phyloP scores from a whole-genome alignment of 2,888 invertebrate species.

The Malthinus flaveolus region DNA sequence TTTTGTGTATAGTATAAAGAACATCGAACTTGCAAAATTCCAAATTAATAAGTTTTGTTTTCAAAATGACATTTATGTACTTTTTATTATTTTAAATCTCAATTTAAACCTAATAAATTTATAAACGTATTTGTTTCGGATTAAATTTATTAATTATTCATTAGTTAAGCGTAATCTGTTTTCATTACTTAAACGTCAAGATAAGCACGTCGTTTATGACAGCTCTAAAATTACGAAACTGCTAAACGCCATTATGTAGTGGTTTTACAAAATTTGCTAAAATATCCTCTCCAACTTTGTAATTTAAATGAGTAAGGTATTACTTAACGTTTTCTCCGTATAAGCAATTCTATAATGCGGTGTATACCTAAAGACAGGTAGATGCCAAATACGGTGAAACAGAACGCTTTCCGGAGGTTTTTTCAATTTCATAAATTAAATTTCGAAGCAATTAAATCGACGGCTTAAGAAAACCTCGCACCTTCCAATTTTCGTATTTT shows the following conservation, averaged over 20 bases:
- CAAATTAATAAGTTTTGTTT: background rate
- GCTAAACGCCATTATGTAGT: conserved; percentile 11
- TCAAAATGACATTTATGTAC: background rate
- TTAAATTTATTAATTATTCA: conserved; percentile 17
- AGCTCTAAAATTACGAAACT: conserved; percentile 13
- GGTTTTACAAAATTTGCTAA: conserved; percentile 12
- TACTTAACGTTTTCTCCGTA: conserved; percentile 2
- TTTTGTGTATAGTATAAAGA: no score
- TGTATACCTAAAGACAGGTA: background rate
- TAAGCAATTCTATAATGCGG: conserved; percentile 3
- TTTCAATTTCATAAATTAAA: no score
- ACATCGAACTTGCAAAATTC: background rate
- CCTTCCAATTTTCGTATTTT: no score
- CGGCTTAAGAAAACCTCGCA: no score
- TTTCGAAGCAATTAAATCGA: no score
- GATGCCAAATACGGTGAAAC: no score
- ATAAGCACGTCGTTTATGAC: conserved; percentile 15
- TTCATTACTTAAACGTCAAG: conserved; percentile 15
- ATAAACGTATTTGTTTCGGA: conserved; percentile 5
- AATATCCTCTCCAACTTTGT: conserved; percentile 4
- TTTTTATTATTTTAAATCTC: background rate
- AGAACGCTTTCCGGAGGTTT: no score
- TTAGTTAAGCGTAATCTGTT: conserved; percentile 14
- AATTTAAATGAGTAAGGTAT: conserved; percentile 1
- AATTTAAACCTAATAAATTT: conserved; percentile 1